phyloP scores from a whole-genome alignment of 2,888 invertebrate species.

The Drosophila atroscutellata region DNA sequence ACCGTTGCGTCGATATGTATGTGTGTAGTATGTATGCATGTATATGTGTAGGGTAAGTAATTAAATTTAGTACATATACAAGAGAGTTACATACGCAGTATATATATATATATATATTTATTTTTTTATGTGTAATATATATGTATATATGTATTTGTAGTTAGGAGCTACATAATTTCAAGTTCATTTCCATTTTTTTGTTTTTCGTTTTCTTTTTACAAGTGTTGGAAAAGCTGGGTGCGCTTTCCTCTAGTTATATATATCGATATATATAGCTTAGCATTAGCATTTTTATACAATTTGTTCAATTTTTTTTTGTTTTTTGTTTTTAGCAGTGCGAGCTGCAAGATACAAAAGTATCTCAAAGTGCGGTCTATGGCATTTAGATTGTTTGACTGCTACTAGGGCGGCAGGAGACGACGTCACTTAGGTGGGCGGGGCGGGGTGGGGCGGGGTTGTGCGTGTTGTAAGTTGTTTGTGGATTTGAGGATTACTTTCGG shows the following conservation, averaged over 20 bases:
- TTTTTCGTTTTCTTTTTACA: constrained; percentile 54
- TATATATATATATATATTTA: constrained; percentile 19
- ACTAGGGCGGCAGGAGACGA: constrained; percentile 41
- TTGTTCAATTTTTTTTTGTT: constrained; percentile 59
- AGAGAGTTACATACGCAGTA: constrained; percentile 55
- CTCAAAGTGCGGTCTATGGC: constrained; percentile 57
- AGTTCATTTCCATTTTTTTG: constrained; percentile 28
- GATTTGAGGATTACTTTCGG: constrained; percentile 30
- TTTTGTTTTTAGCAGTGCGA: constrained; percentile 23
- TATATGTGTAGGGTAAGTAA: constrained; percentile 19
- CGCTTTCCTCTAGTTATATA: constrained; percentile 32
- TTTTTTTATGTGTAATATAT: not conserved
- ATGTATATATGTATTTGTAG: constrained; percentile 13
- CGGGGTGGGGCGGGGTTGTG: constrained; percentile 3
- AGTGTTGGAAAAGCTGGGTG: constrained; percentile 33
- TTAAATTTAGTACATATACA: constrained; percentile 62
- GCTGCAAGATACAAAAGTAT: constrained; percentile 55
- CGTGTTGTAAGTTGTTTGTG: constrained; percentile 10
- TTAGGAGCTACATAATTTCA: constrained; percentile 56
- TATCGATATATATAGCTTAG: constrained; percentile 48
- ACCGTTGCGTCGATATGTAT: constrained; percentile 55
- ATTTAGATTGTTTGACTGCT: constrained; percentile 48
- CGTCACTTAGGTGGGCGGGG: constrained; percentile 11
- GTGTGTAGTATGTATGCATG: constrained; percentile 7
- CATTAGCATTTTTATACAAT: constrained; percentile 72